phyloP scores from a whole-genome alignment of 1,140 invertebrate species.

The Homalodisca vitripennis region DNA sequence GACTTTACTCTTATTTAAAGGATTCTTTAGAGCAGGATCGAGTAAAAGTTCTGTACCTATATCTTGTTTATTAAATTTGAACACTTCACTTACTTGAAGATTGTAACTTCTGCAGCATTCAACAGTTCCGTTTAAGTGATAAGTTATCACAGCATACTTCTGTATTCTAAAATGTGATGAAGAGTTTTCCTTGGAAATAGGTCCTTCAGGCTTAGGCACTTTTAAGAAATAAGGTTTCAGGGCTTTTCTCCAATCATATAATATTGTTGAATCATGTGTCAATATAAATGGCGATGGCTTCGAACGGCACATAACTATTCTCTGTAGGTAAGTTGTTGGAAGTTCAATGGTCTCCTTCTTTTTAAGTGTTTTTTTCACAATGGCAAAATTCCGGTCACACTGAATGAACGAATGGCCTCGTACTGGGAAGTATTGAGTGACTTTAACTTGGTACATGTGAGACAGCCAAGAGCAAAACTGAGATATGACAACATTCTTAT shows the following conservation, averaged over 20 bases:
- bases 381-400: conserved; percentile 38
- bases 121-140: not conserved
- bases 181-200: no score
- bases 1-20: not conserved
- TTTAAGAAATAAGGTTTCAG: conserved; percentile 1
- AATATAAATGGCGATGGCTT: conserved; percentile 14
- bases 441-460: conserved; percentile 19
- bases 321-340: conserved; percentile 16
- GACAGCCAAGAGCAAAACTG: conserved; percentile 23
- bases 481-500: no score
- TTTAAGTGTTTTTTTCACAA: conserved; percentile 32
- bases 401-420: conserved; percentile 36
- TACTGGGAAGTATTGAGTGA: conserved; percentile 34
- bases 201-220: not conserved
- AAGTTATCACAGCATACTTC: conserved; percentile 1
- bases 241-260: conserved; percentile 20
- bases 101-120: not conserved
- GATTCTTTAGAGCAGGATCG: not conserved
- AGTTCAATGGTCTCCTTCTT: conserved; percentile 25
- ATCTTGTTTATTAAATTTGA: not conserved
- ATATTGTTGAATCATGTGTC: conserved; percentile 14
- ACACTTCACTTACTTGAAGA: not conserved
- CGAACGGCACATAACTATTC: not conserved
- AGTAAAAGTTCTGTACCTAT: not conserved
- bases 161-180: conserved; percentile 12